Evolutionary conservation across 2,888 invertebrate genomes (phyloP).

Genomic region (Scaptomyza tumidula): DNA sequence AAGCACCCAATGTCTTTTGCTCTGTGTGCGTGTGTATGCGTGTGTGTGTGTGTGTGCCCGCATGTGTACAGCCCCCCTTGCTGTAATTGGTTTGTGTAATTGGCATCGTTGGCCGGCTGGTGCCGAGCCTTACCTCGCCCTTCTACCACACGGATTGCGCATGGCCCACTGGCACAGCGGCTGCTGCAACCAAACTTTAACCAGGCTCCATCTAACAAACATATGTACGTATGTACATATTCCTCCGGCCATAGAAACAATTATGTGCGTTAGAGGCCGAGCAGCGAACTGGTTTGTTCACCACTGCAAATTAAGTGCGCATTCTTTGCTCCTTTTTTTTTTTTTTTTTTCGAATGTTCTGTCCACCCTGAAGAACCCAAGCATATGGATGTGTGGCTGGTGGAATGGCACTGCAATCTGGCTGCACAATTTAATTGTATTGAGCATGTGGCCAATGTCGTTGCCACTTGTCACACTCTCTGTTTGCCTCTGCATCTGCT

Average conservation of each 20-base stretch:
- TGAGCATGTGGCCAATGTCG: conserved; percentile 49
- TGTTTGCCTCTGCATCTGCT: conserved; percentile 4
- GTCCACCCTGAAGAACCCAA: conserved; percentile 1
- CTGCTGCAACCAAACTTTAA: conserved; percentile 14
- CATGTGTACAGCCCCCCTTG: conserved; percentile 62
- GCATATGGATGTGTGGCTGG: conserved; percentile 6
- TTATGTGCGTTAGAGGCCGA: conserved; percentile 73
- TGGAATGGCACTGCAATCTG: not conserved
- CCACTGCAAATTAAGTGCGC: conserved; percentile 75
- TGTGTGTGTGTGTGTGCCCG: conserved; percentile 31
- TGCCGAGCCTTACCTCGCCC: conserved; percentile 38
- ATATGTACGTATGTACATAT: not conserved
- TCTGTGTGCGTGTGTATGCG: conserved; percentile 8
- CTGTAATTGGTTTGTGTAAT: conserved; percentile 81
- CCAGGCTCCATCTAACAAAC: conserved; percentile 10
- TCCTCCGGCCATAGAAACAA: conserved; percentile 61
- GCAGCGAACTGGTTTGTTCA: conserved; percentile 45
- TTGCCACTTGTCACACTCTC: conserved; percentile 41
- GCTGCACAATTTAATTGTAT: conserved; percentile 67
- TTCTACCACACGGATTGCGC: not conserved
- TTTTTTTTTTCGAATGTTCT: conserved; percentile 34
- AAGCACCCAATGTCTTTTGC: conserved; percentile 22
- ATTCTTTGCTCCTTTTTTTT: conserved; percentile 44
- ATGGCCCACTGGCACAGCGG: not conserved
- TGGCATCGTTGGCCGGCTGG: conserved; percentile 76